A percentile compares a stretch with the other conserved stretches of the same genome.
These are phyloP conservation scores for Toxonevra muliebris DNA, from an alignment of 2,888 invertebrate species.

Conservation along the genomic window DNA sequence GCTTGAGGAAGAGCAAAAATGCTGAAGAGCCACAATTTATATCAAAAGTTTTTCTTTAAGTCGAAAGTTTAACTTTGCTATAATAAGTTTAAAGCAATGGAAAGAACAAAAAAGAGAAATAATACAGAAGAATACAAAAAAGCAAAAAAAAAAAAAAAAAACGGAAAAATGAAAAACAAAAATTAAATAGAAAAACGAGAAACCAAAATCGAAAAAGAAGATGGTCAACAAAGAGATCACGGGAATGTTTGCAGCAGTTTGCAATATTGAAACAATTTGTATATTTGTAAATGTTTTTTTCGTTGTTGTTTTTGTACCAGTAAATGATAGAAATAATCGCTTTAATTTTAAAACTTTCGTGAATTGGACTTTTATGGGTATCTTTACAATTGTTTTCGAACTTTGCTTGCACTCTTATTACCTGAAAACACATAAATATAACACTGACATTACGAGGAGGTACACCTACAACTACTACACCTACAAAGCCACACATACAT, in stretches of 20 bases:
- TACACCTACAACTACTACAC: slow-evolving; percentile 24
- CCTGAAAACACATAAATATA: slow-evolving; percentile 15
- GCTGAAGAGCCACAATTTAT: slow-evolving; percentile 30
- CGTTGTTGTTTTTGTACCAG: slow-evolving; percentile 10
- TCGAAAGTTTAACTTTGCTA: slow-evolving; percentile 27
- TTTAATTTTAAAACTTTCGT: slow-evolving; percentile 28
- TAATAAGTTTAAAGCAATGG: not conserved
- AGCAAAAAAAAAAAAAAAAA: not conserved
- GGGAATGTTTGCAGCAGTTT: slow-evolving; percentile 18
- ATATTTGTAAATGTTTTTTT: not conserved
- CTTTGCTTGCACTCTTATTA: not conserved
- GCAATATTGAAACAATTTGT: slow-evolving; percentile 26
- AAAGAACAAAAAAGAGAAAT: slow-evolving; percentile 20
- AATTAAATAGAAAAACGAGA: not conserved
- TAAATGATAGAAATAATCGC: slow-evolving; percentile 30
- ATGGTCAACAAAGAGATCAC: slow-evolving; percentile 9
- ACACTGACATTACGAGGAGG: slow-evolving; percentile 17
- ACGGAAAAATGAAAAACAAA: not conserved
- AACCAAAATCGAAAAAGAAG: slow-evolving; percentile 16
- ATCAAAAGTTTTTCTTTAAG: slow-evolving; percentile 31
- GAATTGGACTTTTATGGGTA: slow-evolving; percentile 13
- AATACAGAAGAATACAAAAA: slow-evolving; percentile 7
- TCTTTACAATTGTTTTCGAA: slow-evolving; percentile 8
- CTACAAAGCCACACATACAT: slow-evolving; percentile 13
- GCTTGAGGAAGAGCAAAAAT: slow-evolving; percentile 18